phyloP scores from a whole-genome alignment of 2,797 vertebrate genomes.

The Perodicticus potto region DNA sequence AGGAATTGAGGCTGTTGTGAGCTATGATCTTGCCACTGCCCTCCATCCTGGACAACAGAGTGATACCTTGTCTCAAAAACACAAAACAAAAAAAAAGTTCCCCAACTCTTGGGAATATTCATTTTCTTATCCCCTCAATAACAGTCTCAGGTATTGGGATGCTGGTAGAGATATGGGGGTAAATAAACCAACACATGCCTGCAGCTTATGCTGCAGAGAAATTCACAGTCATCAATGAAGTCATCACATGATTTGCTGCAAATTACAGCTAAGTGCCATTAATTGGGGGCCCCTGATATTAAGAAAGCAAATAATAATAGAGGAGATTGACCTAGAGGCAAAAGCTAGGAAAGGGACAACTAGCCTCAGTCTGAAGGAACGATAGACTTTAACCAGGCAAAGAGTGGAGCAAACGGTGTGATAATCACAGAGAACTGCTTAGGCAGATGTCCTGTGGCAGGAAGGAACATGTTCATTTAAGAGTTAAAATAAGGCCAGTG shows the following conservation, averaged over 20 bases:
- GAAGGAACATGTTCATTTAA: not conserved
- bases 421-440: not conserved
- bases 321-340: not conserved
- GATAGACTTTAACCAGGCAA: not conserved
- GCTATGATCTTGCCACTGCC: not conserved
- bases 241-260: constrained; percentile 72
- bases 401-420: not conserved
- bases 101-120: not conserved
- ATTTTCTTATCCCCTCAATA: not conserved
- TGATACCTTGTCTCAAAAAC: not conserved
- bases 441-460: not conserved
- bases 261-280: constrained; percentile 65
- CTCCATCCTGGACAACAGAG: not conserved
- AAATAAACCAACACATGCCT: constrained; percentile 61
- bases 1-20: not conserved
- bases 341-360: constrained; percentile 47
- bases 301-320: constrained; percentile 63
- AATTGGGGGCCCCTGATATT: not conserved
- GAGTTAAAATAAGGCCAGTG: not conserved
- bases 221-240: constrained; percentile 67
- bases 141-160: not conserved
- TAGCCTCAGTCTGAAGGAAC: not conserved
- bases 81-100: not conserved
- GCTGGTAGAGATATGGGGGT: not conserved
- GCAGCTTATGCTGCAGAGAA: constrained; percentile 41